Percentiles rank a stretch among this genome's conserved stretches.
Evolutionary conservation across 2,113 vertebrate genomes (phyloP).

Genomic region (Lynx canadensis): DNA sequence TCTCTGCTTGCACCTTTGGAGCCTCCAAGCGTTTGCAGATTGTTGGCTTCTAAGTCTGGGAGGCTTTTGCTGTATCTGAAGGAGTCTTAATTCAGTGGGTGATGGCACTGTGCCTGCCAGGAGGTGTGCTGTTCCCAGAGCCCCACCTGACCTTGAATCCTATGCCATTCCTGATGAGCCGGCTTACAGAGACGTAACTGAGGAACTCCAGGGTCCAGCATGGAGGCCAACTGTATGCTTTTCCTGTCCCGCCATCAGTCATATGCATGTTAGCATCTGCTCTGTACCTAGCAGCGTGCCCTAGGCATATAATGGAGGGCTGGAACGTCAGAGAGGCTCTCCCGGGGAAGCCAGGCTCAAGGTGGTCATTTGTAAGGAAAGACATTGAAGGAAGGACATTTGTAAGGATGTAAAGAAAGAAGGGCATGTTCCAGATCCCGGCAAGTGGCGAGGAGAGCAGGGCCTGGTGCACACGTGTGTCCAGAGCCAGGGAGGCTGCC

Average conservation of each 20-base stretch:
- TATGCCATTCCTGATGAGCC: background rate
- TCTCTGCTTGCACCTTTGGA: background rate
- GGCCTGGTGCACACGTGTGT: accelerated
- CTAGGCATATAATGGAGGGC: background rate
- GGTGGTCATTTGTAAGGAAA: background rate
- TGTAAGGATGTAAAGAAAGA: background rate
- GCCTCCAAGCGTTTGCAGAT: background rate
- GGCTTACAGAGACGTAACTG: background rate
- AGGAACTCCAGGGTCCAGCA: background rate
- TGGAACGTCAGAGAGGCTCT: background rate
- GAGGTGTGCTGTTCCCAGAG: background rate
- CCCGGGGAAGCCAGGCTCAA: background rate
- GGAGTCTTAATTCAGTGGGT: background rate
- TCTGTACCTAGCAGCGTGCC: background rate
- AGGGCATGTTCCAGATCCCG: accelerated
- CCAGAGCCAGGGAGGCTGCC: background rate
- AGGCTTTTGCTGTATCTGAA: background rate
- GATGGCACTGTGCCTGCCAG: background rate
- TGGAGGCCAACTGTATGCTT: no score
- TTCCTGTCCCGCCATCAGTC: background rate
- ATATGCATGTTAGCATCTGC: background rate
- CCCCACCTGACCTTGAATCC: background rate
- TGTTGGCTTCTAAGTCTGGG: background rate
- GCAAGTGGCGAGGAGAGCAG: background rate
- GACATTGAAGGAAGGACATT: background rate